Conservation (phyloP, 2,113 vertebrate species). For the Alaudala cheleensis region DNA sequence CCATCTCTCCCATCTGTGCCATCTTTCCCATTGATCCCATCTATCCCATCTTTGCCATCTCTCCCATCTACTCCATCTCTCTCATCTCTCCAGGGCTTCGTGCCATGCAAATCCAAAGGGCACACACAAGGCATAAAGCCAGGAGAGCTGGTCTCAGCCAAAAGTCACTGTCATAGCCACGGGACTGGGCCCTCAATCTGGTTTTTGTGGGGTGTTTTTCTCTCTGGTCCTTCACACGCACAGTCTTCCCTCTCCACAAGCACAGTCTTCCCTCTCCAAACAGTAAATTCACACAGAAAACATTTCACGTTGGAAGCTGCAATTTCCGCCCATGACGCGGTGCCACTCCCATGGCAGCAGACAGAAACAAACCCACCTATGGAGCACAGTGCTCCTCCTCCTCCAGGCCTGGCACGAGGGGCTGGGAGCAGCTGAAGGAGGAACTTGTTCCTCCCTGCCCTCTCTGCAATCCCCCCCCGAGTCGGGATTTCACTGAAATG, state of each 20-base stretch:
- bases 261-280: fast-evolving
- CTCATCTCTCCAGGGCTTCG: fast-evolving
- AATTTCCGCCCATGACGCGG: fast-evolving
- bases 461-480: neutral
- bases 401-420: neutral
- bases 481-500: neutral
- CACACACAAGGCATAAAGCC: fast-evolving
- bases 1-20: neutral
- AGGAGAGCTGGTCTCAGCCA: neutral
- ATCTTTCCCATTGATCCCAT: neutral
- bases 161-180: fast-evolving
- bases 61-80: neutral
- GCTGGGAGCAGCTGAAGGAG: neutral
- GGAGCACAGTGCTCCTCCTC: neutral
- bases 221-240: fast-evolving
- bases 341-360: neutral
- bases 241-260: fast-evolving
- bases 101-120: fast-evolving
- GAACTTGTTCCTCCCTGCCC: neutral
- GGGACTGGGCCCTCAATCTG: neutral
- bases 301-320: neutral
- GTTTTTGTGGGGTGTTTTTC: neutral
- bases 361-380: neutral
- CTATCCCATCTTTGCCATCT: neutral
- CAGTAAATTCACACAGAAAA: neutral